Base-by-base conservation (phyloP, 2,797 vertebrate species). In the Hippocampus kuda region DNA sequence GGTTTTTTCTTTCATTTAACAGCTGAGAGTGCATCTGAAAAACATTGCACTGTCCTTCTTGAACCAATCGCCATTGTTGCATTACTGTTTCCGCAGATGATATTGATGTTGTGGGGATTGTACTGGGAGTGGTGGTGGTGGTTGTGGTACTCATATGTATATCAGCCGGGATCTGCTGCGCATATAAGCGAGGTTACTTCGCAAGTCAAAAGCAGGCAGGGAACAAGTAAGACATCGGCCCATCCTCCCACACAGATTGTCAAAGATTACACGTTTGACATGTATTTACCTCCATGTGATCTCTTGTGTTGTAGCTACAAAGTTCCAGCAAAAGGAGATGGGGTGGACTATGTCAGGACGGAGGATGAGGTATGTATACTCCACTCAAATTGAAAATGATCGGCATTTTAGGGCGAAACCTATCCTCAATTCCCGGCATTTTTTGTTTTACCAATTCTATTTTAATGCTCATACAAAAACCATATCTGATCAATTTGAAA, bases 261-360 rank as follows among this genome's bases (percentile, higher is more conserved):
- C 60, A 57, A 49, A 10, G 0, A 34, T 20, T 30, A 2, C 34
- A 3, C 15, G n/a, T 30, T 66, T 26, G 26, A 11, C 59, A 18
- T 20, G 16, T 8, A 11, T 30, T 0, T 30, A 15, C 1, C 2
- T 57, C 18, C 0, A 41, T 70, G 38, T 69, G 6, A 70, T 78
- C 54, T 80, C 20, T 88, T 88, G 42, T 85, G 38, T 85, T 83
- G 72, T 81, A 99, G 96, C 83, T 98, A 94, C 88, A 98, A 98
- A 89, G 89, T 92, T 66, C 91, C 96, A 67, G 91, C 92, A 51
- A 98, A 95, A 83, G 89, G 93, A 41, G 96, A 98, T 0, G 93
- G 94, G 0, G 93, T 98, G 77, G 97, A 98, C 89, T 98, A 97
- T 57, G 94, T 98, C 86, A 92, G 94, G 85, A 95, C 95, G 75